Evolutionary conservation across 2,888 invertebrate genomes (phyloP).

Genomic region (Noctua comes): DNA sequence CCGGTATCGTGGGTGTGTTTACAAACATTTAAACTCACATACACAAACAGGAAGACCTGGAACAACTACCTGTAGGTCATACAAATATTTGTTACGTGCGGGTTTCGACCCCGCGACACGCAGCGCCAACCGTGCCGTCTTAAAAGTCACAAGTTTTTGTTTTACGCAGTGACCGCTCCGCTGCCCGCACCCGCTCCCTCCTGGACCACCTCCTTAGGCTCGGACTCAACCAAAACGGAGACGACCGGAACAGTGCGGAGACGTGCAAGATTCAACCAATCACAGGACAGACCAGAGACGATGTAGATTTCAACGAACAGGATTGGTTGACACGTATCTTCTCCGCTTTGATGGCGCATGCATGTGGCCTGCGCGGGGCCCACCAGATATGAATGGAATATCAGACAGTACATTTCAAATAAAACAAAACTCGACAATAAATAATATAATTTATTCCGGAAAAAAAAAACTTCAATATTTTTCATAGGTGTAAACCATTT

Average conservation of each 20-base stretch:
- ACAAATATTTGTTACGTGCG: too few relatives aligned
- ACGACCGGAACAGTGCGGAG: background rate
- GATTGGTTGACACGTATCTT: background rate
- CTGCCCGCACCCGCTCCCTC: too few relatives aligned
- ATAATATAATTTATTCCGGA: slow-evolving; percentile 64
- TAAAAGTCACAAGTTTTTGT: too few relatives aligned
- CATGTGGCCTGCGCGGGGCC: background rate
- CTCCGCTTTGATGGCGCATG: background rate
- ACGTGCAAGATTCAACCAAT: background rate
- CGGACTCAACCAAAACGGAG: background rate
- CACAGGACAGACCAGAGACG: background rate
- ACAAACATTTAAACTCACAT: too few relatives aligned
- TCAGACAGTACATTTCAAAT: background rate
- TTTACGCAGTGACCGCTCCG: too few relatives aligned
- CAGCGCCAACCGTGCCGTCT: too few relatives aligned
- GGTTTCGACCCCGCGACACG: too few relatives aligned
- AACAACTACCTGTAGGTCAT: too few relatives aligned
- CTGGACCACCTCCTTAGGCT: too few relatives aligned
- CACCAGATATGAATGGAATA: background rate
- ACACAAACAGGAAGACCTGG: too few relatives aligned
- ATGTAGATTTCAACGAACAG: background rate
- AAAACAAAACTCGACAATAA: slow-evolving; percentile 59
- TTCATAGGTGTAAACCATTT: slow-evolving; percentile 89
- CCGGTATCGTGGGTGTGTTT: too few relatives aligned
- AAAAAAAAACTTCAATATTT: slow-evolving; percentile 73